phyloP scores from a whole-genome alignment of 2,113 vertebrate genomes.

The Zosterops japonicus region DNA sequence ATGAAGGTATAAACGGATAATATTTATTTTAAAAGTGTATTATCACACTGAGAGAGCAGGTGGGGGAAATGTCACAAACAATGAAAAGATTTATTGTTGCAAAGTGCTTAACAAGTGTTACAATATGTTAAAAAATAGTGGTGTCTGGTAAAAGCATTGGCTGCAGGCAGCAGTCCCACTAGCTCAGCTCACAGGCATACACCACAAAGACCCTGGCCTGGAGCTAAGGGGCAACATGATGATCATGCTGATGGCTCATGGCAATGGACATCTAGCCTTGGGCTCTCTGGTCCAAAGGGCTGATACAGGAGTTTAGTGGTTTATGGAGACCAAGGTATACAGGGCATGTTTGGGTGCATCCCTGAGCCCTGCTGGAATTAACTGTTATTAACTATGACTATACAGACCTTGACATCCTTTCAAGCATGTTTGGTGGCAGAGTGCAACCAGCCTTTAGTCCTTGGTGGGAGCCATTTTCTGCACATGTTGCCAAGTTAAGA shows the following conservation, averaged over 20 bases:
- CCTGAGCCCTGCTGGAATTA: not conserved
- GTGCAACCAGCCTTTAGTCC: not conserved
- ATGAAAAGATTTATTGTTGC: conserved; percentile 8
- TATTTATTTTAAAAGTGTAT: conserved; percentile 13
- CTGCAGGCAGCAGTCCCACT: rapidly evolving
- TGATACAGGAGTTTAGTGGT: not conserved
- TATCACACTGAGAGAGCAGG: conserved; percentile 9
- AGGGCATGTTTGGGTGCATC: not conserved
- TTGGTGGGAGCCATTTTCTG: not conserved
- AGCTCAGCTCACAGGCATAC: not conserved
- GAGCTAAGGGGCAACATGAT: not conserved
- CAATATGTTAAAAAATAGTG: not conserved
- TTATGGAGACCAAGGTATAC: rapidly evolving
- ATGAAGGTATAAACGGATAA: conserved; percentile 2
- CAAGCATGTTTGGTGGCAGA: not conserved
- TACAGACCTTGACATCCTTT: not conserved
- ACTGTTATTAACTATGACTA: not conserved
- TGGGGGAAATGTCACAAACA: not conserved
- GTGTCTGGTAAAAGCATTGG: not conserved
- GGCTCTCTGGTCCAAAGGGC: not conserved
- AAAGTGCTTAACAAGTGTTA: conserved; percentile 31
- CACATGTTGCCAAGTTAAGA: not conserved
- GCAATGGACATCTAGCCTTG: not conserved
- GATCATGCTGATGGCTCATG: not conserved
- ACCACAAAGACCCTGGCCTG: not conserved